Evolutionary conservation across 2,888 invertebrate species (phyloP), one percentile per base, ranked within the genome.

Genomic region (Clistopyga incitator): DNA sequence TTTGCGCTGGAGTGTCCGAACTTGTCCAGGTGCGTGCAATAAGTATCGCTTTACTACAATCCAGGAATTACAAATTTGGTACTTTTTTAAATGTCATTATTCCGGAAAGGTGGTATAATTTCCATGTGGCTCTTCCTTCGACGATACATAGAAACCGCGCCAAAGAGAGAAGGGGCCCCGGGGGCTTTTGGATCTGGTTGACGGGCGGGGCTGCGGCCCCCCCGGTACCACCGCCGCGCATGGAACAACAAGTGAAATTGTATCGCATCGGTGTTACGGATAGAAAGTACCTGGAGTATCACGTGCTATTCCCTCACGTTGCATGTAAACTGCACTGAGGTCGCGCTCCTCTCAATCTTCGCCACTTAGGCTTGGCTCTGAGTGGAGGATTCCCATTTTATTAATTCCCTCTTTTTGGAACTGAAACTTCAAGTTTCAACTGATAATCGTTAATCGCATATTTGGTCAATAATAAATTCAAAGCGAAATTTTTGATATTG

Each of bases 171-270:
- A 76, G 78, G 65, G 59, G 67, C 65, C 54, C 50, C 34, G 15
- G 84, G 70, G 74, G 59, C 68, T 65, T 64, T 71, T 74, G 80
- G 64, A 64, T 61, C 80, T 64, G 71, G 67, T 61, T 78, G 61
- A 81, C 85, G 77, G 84, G 88, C 72, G 84, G 83, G 81, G 82
- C 34, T 81, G 77, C 54, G 68, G 50, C 54, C 64, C 47, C 54
- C 64, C 25, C 74, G 59, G 65, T 29, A 20, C 74, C 3, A 59
- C 42, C 67, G 56, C 68, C 70, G 67, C 18, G 67, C 70, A 85
- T 68, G 79, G 85, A 84, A 88, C 86, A 89, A 89, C 90, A 90
- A 91, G 89, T 91, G 91, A 91, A 91, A 91, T 91, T 90, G 88
- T 89, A 90, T 88, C 90, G 88, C 88, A 59, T 72, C 82, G 86